Base-by-base conservation (phyloP, 2,888 invertebrate species). In the Pyrrhia umbra region DNA sequence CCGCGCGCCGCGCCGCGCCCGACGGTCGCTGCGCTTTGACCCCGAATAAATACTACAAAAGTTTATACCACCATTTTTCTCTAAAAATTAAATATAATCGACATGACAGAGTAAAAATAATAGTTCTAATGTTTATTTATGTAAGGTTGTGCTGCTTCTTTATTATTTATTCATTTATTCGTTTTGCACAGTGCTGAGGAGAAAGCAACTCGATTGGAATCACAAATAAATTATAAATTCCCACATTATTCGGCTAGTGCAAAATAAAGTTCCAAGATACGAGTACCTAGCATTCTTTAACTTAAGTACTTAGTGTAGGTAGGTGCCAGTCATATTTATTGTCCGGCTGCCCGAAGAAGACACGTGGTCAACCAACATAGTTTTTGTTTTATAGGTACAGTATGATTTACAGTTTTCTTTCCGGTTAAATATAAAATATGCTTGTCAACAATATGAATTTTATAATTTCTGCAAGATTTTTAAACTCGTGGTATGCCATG, bases 1-100 rank as follows among this genome's bases (percentile, higher is more conserved):
- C n/a, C n/a, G n/a, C n/a, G n/a, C 68, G 62, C 47, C 49, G 63
- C 64, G 39, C 61, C 65, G 68, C 70, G 49, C 80, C 70, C 79
- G 68, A 86, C 90, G 90, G 90, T 89, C 88, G 85, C 79, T 85
- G 89, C 86, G 89, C 90, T 91, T 87, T 92, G 93, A 92, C 92
- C 94, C 85, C 86, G 64, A 80, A 82, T 82, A 79, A 77, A 69
- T 70, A 65, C 75, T 46, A 66, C 23, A 37, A 68, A 60, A 20
- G 52, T 57, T 58, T 42, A 43, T 50, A 37, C 46, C 15, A 51
- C 18, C 15, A 37, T 13, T 30, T 59, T 47, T 56, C 3, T 23
- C 10, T 6, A 20, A 45, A 58, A 67, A 61, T 62, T 67, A 65
- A 76, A 59, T 49, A 20, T 60, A 39, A 59, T 20, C 40, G 18